Percentiles rank a stretch among this genome's conserved stretches.
phyloP scores from a whole-genome alignment of 2,797 vertebrate genomes.

The Hipposideros larvatus region DNA sequence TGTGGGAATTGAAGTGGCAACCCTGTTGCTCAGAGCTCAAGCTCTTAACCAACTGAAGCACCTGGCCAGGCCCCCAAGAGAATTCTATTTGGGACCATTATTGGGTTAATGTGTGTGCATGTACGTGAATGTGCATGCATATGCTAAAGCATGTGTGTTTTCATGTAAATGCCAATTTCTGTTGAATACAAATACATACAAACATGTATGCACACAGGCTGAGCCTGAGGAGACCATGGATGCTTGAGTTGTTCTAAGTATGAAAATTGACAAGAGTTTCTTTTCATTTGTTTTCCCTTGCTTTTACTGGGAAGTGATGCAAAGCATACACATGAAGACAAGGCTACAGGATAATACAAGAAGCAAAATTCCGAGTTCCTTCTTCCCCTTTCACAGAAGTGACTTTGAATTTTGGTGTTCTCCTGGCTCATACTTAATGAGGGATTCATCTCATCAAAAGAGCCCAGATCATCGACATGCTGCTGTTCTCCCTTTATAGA shows the following conservation, averaged over 20 bases:
- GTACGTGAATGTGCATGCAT: fast-evolving
- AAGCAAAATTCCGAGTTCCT: neutral
- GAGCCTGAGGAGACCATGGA: neutral
- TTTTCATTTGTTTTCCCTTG: neutral
- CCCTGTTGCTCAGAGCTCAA: too few species aligned
- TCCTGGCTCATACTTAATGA: neutral
- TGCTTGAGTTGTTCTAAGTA: neutral
- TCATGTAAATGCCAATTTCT: neutral
- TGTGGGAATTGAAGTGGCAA: too few species aligned
- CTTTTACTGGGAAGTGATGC: neutral
- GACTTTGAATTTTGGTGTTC: neutral
- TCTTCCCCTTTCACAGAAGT: neutral
- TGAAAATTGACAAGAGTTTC: neutral
- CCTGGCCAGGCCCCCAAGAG: neutral
- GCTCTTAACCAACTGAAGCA: too few species aligned
- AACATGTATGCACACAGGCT: neutral
- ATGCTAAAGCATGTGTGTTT: neutral
- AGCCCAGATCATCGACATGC: neutral
- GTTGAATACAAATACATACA: neutral
- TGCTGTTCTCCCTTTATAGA: neutral
- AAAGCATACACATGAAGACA: neutral
- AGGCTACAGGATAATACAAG: neutral
- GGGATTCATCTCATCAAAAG: neutral
- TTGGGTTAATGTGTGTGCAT: neutral
- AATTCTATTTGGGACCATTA: neutral